Base-by-base conservation (phyloP, 2,888 invertebrate species). In the Glyphotaelius pellucidus region DNA sequence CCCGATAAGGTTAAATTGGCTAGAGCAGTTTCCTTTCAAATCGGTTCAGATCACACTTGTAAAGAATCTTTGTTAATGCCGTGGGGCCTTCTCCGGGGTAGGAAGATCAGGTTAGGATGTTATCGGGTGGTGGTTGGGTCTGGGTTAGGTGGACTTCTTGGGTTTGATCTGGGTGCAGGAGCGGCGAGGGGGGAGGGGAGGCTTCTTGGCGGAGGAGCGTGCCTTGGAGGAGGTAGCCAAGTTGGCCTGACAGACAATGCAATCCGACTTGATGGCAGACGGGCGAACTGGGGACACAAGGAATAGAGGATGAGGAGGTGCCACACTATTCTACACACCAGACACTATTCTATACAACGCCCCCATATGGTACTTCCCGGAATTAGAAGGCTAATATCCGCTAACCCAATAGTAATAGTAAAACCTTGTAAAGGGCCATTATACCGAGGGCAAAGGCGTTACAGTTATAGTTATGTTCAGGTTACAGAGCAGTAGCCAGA, bases 141-240 rank as follows among this genome's bases (percentile, higher is more conserved):
- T 12, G 67, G 83, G 25, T 80, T 80, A 89, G 90, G 90, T 67
- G 31, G 30, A 35, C 90, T 90, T 90, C 90, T 90, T 90, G 90
- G 84, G 32, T 47, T 83, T 84, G 90, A 90, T 32, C 19, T 84
- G 84, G 52, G 35, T 84, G 83, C 84, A 84, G 90, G 90, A 84
- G 81, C 67, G 80, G 47, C 83, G 84, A n/a, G 90, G 38, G 11
- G 90, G 90, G 32, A 84, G 11, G 90, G 52, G 67, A n/a, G 14
- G 25, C 32, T 84, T 83, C 35, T 67, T 47, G 67, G 52, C 3
- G 9, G 84, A 67, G 19, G 90, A 47, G 25, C 19, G n/a, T 32
- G 83, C 25, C 67, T 31, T n/a, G 30, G 32, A 30, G 31, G 38
- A 19, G 9, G 25, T n/a, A n/a, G n/a, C n/a, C n/a, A n/a, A n/a